phyloP scores from a whole-genome alignment of 2,797 vertebrate species.

The Cossypha polioptera region DNA sequence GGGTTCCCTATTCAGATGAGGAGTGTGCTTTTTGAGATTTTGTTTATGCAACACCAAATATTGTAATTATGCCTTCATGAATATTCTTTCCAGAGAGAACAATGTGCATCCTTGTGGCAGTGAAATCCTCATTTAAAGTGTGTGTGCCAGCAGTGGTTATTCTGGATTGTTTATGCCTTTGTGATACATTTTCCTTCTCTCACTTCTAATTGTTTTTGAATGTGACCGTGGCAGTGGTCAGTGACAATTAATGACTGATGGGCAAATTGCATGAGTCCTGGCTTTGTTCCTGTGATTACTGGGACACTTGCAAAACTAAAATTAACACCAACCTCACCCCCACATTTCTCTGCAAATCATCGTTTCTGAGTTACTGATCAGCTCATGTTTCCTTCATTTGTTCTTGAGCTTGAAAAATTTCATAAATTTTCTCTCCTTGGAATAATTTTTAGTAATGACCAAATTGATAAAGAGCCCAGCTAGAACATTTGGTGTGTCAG shows the following conservation, averaged over 20 bases:
- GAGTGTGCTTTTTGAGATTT: background rate
- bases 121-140: background rate
- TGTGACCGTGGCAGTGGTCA: background rate
- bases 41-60: conserved; percentile 37
- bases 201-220: background rate
- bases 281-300: background rate
- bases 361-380: background rate
- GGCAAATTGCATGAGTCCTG: background rate
- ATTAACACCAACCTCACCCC: background rate
- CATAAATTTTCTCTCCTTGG: background rate
- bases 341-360: background rate
- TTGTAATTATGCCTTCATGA: conserved; percentile 1
- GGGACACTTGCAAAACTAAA: background rate
- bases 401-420: background rate
- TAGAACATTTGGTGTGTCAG: background rate
- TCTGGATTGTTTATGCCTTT: background rate
- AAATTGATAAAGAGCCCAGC: background rate
- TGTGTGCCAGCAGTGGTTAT: background rate
- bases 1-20: background rate
- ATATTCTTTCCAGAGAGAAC: background rate
- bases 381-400: background rate
- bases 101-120: background rate
- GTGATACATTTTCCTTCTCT: background rate
- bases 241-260: background rate
- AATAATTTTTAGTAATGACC: background rate